Evolutionary conservation across 2,888 invertebrate species (phyloP), one percentile per base, ranked within the genome.

Genomic region (Eupithecia dodoneata): DNA sequence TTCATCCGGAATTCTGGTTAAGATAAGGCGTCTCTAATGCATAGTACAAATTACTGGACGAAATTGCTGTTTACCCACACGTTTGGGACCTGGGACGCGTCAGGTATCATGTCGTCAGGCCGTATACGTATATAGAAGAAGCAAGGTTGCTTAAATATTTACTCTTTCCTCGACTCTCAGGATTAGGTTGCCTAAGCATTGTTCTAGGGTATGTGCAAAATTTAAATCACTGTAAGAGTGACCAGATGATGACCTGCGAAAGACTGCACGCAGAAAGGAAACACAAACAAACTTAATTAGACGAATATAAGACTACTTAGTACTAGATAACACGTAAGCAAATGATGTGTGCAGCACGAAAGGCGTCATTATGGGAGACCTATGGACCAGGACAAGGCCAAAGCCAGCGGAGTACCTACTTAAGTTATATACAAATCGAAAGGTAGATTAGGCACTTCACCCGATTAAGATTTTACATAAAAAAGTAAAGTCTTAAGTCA

Each of bases 11-110:
- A 89, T 86, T 88, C 88, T 88, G 88, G 88, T 84, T 86, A 85
- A 89, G 94, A 93, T 93, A 93, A 92, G 90, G 86, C 87, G 85
- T 82, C 84, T 87, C 89, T 91, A 92, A 91, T 92, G 90, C 87
- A 90, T 87, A 87, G 85, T 91, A 90, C 92, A 92, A 93, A 93
- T 93, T 92, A 91, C 90, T 87, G 87, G 87, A 87, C 87, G 85
- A 88, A 89, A 88, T 88, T 88, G 87, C 87, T 89, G 87, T 88
- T 89, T 88, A 88, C 87, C 87, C 86, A 87, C 88, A 89, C 85
- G 84, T 82, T 77, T 82, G 83, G 84, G 82, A 83, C 80, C 76
- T 71, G 30, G 30, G 18, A 30, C 30, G 4, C 10, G 63, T 30
- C 63, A 63, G 63, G 63, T 30, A 18, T 30, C n/a, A n/a, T n/a